Evolutionary conservation across 37 sponge, comb jelly and placozoan species (phyloP), one percentile per base, ranked within the genome.

Genomic region (Lycopodina hypogea): DNA sequence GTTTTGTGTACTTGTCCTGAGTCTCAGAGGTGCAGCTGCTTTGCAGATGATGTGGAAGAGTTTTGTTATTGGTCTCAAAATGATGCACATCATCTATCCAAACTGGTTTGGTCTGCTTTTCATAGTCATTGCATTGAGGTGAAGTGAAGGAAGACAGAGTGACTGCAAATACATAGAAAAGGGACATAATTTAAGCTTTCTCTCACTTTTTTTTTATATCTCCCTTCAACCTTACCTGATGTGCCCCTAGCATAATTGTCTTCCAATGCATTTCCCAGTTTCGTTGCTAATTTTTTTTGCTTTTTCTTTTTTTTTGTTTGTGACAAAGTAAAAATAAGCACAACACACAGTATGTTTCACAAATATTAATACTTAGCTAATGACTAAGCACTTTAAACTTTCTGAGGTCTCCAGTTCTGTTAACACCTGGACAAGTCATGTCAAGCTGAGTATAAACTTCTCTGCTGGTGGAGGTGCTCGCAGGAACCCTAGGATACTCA

Each of bases 1-100:
- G 68, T 38, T 12, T 21, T 64, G 56, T 74, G 42, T 11, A 75
- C 52, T 33, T 21, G 21, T 22, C 45, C 32, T 74, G 68, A 42
- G 57, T 33, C 35, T 81, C 82, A 22, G 82, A 73, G 17, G 18
- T 12, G 2, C 37, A 26, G 33, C 48, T 29, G 7, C 14, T 52
- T 41, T 45, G 37, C n/a, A 85, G 68, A 26, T 85, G 86, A 60
- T 63, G 64, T 60, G 75, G 69, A 19, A 90, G 78, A 21, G 86
- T 81, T 35, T 76, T 26, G 41, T 90, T n/a, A n/a, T n/a, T 63
- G 26, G 84, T 84, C 90, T 90, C 90, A 40, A 90, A 72, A 48
- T 84, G 77, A 57, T 80, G 85, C n/a, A n/a, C n/a, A 81, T 76
- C 77, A 67, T 79, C 71, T 23, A 58, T 52, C 6, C 42, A 39